Percentiles rank a stretch among this genome's conserved stretches.
Conservation (phyloP, 2,113 vertebrate species). For the Tympanuchus pallidicinctus region DNA sequence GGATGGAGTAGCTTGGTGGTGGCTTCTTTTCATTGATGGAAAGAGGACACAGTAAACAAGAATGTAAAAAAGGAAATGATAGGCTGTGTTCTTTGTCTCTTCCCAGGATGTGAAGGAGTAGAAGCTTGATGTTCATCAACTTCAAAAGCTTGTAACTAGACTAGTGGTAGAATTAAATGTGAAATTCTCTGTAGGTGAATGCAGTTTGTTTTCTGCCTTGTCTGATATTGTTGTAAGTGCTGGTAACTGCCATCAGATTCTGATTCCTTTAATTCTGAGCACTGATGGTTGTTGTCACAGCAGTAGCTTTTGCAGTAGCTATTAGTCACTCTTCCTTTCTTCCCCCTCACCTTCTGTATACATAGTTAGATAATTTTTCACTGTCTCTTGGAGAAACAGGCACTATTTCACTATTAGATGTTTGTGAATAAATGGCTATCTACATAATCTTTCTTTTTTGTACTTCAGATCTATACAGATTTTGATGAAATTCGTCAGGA, state of each 20-base stretch:
- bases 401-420: neutral
- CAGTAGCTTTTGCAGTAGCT: neutral
- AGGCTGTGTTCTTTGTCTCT: neutral
- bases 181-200: neutral
- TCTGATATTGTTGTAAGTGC: neutral
- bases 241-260: neutral
- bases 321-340: neutral
- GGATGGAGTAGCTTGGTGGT: neutral
- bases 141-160: neutral
- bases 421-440: neutral
- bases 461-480: conserved; percentile 90
- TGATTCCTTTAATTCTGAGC: neutral
- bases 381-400: neutral
- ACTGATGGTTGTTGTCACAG: neutral
- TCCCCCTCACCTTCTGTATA: neutral
- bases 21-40: neutral
- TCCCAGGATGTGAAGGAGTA: neutral
- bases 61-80: neutral
- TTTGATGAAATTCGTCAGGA: conserved; percentile 98
- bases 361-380: neutral
- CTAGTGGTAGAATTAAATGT: neutral
- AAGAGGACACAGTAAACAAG: neutral
- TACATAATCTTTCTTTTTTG: neutral
- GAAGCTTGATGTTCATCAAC: neutral
- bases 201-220: neutral